Evolutionary conservation across 2,888 invertebrate species (phyloP), one percentile per base, ranked within the genome.

Genomic region (Monochamus alternatus): DNA sequence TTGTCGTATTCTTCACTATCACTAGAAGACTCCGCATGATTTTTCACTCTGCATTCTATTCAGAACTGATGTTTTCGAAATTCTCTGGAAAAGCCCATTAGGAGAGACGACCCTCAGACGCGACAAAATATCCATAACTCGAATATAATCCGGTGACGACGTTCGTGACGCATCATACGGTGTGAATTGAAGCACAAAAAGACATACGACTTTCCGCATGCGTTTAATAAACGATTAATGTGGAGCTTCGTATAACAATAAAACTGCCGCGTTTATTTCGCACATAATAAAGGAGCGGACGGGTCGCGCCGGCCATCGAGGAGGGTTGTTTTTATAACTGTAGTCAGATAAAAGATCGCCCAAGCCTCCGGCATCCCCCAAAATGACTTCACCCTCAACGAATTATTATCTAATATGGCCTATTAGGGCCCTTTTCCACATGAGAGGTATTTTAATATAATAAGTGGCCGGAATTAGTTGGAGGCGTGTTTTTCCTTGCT

Each of bases 301-400:
- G 63, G 47, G 38, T 47, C 63, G 32, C 52, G 14, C 52, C 12
- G 63, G 74, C 77, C 77, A 79, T 77, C 58, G 74, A 68, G 62
- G 75, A 71, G 74, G 77, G 76, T 64, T 77, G 75, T 75, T 79
- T 79, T 79, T 79, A 79, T 79, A 77, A 71, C 79, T 75, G 58
- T 69, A 65, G 75, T 76, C 74, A 52, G 65, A 73, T 65, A 66
- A 73, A 73, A 66, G 69, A 69, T 64, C 66, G 72, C 65, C 66
- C 71, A 65, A 72, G 72, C 76, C 75, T 77, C 77, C 73, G 77
- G 73, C 77, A 77, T 75, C 77, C 76, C 79, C 73, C 75, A 77
- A 77, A 79, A 79, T 77, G 79, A 79, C 79, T 78, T 77, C 79
- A 76, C 79, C 79, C 79, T 80, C 76, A 52, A 78, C 78, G 75